Evolutionary conservation across 2,888 invertebrate species (phyloP), one percentile per base, ranked within the genome.

Genomic region (Macaria notata): DNA sequence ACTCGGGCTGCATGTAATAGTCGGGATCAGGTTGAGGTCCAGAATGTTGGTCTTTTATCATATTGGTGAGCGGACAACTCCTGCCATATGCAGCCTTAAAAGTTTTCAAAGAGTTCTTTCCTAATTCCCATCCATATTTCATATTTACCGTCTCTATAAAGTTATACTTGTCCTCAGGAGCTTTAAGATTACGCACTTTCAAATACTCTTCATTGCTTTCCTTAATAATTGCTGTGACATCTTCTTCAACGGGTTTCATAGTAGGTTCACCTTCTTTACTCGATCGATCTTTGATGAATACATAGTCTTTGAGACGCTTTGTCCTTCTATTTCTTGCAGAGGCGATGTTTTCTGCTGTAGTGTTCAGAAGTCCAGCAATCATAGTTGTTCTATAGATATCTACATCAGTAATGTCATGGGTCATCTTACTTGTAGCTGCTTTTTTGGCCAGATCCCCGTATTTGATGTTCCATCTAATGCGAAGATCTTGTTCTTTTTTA

Each of bases 81-180:
- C 30, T 49, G 29, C 49, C 49, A 41, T 41, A 7, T 4, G n/a
- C 38, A 9, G 47, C 29, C 7, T 38, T 8, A 4, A 3, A 38
- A 1, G n/a, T 7, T 4, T 31, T 49, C 8, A 29, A 4, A 4
- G n/a, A 3, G n/a, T 8, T 30, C 5, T 69, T 64, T 49, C 47
- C 58, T 31, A 70, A 48, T 41, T 65, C 59, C 68, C 70, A 71
- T 9, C 70, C 70, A 53, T 72, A 64, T 43, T 43, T 59, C 66
- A 67, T 69, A 51, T 52, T 70, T n/a, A 33, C 43, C 31, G 68
- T 62, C 39, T 71, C 70, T 29, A 65, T 52, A 46, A 65, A 72
- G 46, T 65, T 57, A 46, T 69, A 72, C 50, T 65, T 72, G 9
- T 71, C 64, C 48, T 65, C 66, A 8, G 69, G 69, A 8, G 49